Conservation (phyloP, 2,888 invertebrate species). For the Tribolium freemani region DNA sequence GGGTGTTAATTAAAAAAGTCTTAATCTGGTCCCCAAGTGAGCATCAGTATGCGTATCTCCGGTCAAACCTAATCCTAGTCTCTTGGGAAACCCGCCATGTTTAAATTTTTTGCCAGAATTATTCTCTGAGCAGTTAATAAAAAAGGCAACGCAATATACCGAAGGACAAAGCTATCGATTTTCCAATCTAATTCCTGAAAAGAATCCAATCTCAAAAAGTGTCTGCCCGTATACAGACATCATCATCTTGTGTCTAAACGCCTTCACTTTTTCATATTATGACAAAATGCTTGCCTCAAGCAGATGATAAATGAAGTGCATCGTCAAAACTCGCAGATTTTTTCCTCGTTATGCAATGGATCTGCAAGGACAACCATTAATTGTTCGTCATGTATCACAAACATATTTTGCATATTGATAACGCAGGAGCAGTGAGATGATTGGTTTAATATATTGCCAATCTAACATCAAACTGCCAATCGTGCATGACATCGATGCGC, state of each 20-base stretch:
- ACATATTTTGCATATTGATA: slow-evolving; percentile 48
- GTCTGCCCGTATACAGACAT: slow-evolving; percentile 24
- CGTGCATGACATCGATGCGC: slow-evolving; percentile 20
- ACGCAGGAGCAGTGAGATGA: slow-evolving; percentile 28
- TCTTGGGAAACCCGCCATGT: slow-evolving; percentile 1
- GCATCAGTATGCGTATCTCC: not conserved
- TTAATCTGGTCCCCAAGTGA: not conserved
- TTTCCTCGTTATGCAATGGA: slow-evolving; percentile 23
- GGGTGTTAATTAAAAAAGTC: not conserved
- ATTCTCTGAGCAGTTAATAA: slow-evolving; percentile 21
- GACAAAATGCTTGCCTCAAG: slow-evolving; percentile 13
- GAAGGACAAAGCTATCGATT: slow-evolving; percentile 31
- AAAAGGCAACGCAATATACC: slow-evolving; percentile 19
- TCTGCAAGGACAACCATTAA: slow-evolving; percentile 38
- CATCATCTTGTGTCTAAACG: slow-evolving; percentile 29
- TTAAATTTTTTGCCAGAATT: slow-evolving; percentile 17
- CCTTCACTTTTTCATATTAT: slow-evolving; percentile 29
- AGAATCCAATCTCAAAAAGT: slow-evolving; percentile 34
- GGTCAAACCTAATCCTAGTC: not conserved
- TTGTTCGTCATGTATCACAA: slow-evolving; percentile 47
- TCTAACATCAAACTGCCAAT: slow-evolving; percentile 37
- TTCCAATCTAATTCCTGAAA: slow-evolving; percentile 31
- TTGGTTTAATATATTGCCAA: slow-evolving; percentile 43
- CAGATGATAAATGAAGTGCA: slow-evolving; percentile 17
- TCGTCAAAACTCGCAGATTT: not conserved